Evolutionary conservation across 2,113 vertebrate genomes (phyloP), one percentile per base, ranked within the genome.

Genomic region (Chaetodon auriga): DNA sequence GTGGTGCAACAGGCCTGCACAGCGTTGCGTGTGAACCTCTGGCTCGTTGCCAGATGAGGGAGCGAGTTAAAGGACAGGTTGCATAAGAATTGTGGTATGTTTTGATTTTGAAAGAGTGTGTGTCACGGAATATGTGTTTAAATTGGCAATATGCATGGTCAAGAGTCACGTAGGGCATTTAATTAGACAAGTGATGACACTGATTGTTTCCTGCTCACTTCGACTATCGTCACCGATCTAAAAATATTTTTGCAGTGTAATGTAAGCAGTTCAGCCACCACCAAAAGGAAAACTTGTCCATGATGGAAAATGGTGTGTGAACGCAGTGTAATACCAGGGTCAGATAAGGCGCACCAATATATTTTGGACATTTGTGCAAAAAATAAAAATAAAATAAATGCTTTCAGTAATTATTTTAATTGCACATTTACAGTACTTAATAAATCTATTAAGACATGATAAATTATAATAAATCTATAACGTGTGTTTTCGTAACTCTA

Each of bases 21-120:
- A 85, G 79, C 64, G 92, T 94, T 92, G 93, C 93, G 90, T 95
- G 95, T 94, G 91, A 95, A 92, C 90, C 64, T 86, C 86, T 95
- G 93, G 95, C 91, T 19, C 46, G 0, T 18, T 77, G 91, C 94
- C 94, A 94, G 79, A 54, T 81, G 51, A 86, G 70, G 86, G 79
- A 85, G 81, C 68, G 76, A 81, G 80, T 88, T 80, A 83, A 78
- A 86, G 80, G 75, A 80, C 65, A 78, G 82, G 66, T 94, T 95
- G 89, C 91, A 87, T 95, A 92, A 95, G 72, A 89, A 69, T 6
- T 70, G 54, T 60, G 71, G 55, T 85, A 82, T 90, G 90, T 86
- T 89, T 92, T 87, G 83, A 89, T 84, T 91, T 80, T 80, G 70
- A 78, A 81, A 75, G 55, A 76, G 62, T 53, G 54, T 46, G 36